Conservation (phyloP, 2,113 vertebrate genomes). For the Nothocercus julius region DNA sequence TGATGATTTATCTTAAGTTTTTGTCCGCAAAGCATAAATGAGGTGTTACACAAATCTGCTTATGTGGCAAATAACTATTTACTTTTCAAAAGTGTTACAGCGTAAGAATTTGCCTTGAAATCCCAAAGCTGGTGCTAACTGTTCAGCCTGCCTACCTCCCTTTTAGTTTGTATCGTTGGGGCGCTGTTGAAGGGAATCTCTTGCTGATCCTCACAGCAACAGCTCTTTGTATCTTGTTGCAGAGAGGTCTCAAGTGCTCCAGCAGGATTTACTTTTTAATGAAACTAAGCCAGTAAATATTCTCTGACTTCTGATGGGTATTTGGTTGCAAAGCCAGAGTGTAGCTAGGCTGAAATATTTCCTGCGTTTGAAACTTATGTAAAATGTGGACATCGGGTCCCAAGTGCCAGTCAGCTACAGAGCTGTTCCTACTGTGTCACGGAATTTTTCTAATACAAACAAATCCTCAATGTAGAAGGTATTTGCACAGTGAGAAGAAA, state of each 20-base stretch:
- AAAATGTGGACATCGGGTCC: neutral
- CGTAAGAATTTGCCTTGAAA: neutral
- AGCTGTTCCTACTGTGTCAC: neutral
- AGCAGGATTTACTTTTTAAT: neutral
- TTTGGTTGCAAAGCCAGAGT: neutral
- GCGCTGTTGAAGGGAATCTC: neutral
- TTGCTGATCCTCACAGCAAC: neutral
- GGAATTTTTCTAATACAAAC: neutral
- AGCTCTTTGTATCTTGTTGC: neutral
- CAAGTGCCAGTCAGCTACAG: neutral
- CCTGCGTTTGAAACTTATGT: neutral
- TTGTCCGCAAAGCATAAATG: neutral
- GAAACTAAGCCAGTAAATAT: neutral
- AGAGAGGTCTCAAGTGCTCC: neutral
- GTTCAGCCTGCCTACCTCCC: neutral
- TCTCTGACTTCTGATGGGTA: neutral
- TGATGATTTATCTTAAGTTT: neutral
- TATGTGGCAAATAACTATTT: neutral
- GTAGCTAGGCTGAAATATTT: neutral
- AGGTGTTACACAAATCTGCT: neutral
- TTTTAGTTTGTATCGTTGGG: neutral
- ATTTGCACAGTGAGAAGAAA: neutral
- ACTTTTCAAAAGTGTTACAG: neutral
- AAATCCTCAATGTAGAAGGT: neutral
- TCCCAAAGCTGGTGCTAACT: neutral